Percentiles rank a stretch among this genome's conserved stretches.
Evolutionary conservation across 2,113 vertebrate genomes (phyloP).

Genomic region (Axis porcinus): DNA sequence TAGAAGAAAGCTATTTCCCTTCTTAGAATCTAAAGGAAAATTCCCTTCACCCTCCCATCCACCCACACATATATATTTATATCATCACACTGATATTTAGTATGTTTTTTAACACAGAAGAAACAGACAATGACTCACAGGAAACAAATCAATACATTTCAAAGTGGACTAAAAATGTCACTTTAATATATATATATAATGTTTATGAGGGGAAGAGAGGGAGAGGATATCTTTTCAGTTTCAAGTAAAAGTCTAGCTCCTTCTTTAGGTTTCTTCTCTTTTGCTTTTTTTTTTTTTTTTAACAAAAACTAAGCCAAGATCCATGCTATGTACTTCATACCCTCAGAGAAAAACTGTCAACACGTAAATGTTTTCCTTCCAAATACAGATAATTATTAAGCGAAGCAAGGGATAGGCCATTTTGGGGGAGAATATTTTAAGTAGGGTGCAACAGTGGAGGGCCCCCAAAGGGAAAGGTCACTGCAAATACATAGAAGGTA

Average conservation of each 20-base stretch:
- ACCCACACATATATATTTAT: constrained; percentile 66
- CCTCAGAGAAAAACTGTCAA: neutral
- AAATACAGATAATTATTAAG: neutral
- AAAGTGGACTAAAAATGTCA: constrained; percentile 77
- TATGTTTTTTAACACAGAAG: constrained; percentile 62
- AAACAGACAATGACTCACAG: constrained; percentile 71
- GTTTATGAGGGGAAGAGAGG: constrained; percentile 4
- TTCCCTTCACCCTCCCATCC: constrained; percentile 37
- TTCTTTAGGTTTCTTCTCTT: neutral
- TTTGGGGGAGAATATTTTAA: neutral
- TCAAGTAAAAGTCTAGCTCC: neutral
- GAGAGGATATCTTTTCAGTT: neutral
- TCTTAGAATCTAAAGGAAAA: constrained; percentile 77
- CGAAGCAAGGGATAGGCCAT: neutral
- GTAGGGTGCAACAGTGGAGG: no score
- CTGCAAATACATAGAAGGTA: neutral
- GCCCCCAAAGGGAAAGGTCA: neutral
- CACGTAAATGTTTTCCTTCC: neutral
- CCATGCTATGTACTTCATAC: neutral
- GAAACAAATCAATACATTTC: constrained; percentile 71
- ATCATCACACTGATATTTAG: constrained; percentile 70
- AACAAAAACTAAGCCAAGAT: neutral
- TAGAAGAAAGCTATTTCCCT: constrained; percentile 83
- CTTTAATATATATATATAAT: constrained; percentile 44
- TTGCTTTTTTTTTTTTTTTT: constrained; percentile 10